These are phyloP conservation scores for Proteles cristata DNA, from an alignment of 2,113 vertebrate genomes.

Conservation along the genomic window DNA sequence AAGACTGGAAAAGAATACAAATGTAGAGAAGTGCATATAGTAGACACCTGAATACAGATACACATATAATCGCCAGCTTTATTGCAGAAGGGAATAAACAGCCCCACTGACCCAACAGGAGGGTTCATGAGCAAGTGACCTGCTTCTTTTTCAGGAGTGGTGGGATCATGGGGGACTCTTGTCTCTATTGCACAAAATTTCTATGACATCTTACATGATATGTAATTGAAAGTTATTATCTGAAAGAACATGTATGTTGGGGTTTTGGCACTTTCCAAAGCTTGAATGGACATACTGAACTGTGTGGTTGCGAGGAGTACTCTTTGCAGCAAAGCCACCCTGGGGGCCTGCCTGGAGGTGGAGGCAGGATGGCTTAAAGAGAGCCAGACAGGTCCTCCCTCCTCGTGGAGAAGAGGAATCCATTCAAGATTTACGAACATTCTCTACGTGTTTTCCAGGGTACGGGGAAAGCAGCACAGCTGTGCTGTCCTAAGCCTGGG, in stretches of 20 bases:
- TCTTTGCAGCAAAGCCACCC: background rate
- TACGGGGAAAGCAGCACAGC: background rate
- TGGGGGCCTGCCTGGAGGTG: background rate
- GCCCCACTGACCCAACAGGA: accelerated
- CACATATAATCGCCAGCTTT: background rate
- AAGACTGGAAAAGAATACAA: background rate
- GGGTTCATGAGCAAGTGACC: background rate
- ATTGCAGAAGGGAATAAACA: background rate
- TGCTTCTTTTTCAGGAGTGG: background rate
- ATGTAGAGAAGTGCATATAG: accelerated
- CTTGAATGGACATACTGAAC: background rate
- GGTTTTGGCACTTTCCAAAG: background rate
- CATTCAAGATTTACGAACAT: no score
- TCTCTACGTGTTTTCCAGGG: background rate
- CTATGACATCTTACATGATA: background rate
- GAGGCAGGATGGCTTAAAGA: background rate
- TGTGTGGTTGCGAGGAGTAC: accelerated
- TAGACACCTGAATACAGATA: background rate
- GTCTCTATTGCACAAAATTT: background rate
- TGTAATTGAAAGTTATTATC: background rate
- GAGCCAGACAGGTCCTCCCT: no score
- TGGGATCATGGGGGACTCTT: background rate
- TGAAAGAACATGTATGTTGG: background rate
- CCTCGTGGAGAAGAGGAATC: background rate
- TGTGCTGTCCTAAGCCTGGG: no score